Conservation (phyloP, 1,140 invertebrate species). For the Drosophila kikkawai region DNA sequence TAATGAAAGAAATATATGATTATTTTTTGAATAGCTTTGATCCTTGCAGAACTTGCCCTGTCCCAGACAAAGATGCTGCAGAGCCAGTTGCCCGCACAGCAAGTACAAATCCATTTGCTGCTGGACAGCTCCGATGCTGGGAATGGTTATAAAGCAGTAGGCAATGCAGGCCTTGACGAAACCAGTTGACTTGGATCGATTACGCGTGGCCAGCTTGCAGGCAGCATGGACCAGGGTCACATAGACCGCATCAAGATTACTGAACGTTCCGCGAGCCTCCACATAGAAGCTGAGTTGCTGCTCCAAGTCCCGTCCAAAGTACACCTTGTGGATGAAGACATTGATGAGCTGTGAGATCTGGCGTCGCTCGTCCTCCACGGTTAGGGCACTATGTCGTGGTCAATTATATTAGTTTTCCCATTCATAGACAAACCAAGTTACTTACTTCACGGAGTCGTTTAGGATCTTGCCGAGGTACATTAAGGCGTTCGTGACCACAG, state of each 20-base stretch:
- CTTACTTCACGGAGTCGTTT: slow-evolving; percentile 96
- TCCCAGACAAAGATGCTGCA: slow-evolving; percentile 95
- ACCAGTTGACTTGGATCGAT: slow-evolving; percentile 87
- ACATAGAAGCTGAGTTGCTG: slow-evolving; percentile 97
- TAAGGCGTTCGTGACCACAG: slow-evolving; percentile 93
- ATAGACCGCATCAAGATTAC: slow-evolving; percentile 95
- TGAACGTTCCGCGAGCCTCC: slow-evolving; percentile 94
- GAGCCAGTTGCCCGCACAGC: slow-evolving; percentile 94
- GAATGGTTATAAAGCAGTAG: slow-evolving; percentile 97
- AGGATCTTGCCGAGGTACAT: slow-evolving; percentile 95
- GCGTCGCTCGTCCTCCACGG: slow-evolving; percentile 96
- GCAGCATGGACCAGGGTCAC: slow-evolving; percentile 94
- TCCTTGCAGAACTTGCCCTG: slow-evolving; percentile 85
- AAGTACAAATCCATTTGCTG: slow-evolving; percentile 94
- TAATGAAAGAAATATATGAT: slow-evolving; percentile 78
- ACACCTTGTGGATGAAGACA: slow-evolving; percentile 91
- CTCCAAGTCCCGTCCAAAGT: slow-evolving; percentile 94
- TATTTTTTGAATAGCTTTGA: too few relatives aligned
- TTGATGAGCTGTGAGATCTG: slow-evolving; percentile 94
- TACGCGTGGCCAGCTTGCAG: slow-evolving; percentile 92
- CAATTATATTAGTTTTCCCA: background rate
- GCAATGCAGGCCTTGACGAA: slow-evolving; percentile 97
- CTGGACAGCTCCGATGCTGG: slow-evolving; percentile 92
- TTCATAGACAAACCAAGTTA: slow-evolving; percentile 14
- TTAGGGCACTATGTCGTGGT: slow-evolving; percentile 89